Conservation (phyloP, 1,140 invertebrate species). For the Stenopsyche tienmushanensis region DNA sequence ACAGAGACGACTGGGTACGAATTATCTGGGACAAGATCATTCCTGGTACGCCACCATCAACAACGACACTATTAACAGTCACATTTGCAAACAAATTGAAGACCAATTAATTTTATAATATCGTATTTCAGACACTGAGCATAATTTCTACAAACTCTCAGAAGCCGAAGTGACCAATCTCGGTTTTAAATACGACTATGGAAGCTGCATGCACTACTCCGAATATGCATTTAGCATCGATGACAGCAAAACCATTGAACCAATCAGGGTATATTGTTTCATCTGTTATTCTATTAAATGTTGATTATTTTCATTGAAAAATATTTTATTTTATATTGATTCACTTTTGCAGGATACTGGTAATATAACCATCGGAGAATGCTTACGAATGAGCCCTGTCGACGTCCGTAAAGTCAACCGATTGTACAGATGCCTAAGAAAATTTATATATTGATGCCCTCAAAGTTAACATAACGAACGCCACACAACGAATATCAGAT, state of each 20-base stretch:
- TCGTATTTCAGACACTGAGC: constrained; percentile 55
- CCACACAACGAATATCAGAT: too few species aligned
- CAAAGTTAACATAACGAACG: too few species aligned
- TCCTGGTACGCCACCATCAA: constrained; percentile 43
- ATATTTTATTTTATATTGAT: neutral
- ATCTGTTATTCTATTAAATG: too few species aligned
- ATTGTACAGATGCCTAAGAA: neutral
- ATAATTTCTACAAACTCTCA: constrained; percentile 72
- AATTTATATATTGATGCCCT: too few species aligned
- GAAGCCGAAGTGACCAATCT: constrained; percentile 64
- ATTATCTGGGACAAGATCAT: constrained; percentile 71
- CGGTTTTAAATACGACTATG: constrained; percentile 66
- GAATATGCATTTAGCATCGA: constrained; percentile 66
- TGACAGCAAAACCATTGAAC: constrained; percentile 62
- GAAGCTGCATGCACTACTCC: constrained; percentile 73
- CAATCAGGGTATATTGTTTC: constrained; percentile 60
- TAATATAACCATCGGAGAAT: neutral
- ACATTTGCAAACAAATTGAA: neutral
- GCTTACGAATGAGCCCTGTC: neutral
- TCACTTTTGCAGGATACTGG: constrained; percentile 3
- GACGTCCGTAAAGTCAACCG: neutral
- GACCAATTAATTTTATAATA: neutral
- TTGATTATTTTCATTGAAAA: neutral
- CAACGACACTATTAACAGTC: neutral
- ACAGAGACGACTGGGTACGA: constrained; percentile 69